These are phyloP conservation scores for Corella eumyota DNA, from an alignment of 23 tunicate genomes.

Conservation along the genomic window DNA sequence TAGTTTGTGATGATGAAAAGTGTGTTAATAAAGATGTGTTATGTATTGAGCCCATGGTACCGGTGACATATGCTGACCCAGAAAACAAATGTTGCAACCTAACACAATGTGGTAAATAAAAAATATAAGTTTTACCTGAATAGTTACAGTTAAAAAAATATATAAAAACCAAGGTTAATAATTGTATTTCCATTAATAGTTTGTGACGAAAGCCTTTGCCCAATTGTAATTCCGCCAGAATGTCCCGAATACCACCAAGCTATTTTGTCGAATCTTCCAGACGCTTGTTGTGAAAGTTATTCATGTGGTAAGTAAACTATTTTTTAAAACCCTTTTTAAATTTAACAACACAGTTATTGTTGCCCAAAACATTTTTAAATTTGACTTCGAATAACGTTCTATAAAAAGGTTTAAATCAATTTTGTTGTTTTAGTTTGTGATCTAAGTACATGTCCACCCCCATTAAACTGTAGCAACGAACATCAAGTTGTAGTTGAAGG, in stretches of 20 bases:
- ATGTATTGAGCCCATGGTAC: background rate
- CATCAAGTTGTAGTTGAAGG: conserved; percentile 4
- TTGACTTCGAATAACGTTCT: too few relatives aligned
- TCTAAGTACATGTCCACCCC: background rate
- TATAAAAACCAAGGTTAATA: too few relatives aligned
- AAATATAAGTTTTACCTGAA: background rate
- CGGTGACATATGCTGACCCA: background rate
- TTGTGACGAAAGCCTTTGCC: background rate
- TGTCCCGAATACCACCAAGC: background rate
- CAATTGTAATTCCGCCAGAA: background rate
- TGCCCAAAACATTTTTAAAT: too few relatives aligned
- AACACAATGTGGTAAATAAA: background rate
- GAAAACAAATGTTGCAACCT: background rate
- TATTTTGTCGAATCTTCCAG: background rate
- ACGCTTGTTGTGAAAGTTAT: conserved; percentile 2
- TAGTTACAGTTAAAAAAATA: too few relatives aligned
- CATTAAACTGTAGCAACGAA: background rate
- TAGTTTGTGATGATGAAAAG: background rate
- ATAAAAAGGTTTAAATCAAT: too few relatives aligned
- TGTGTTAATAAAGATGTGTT: background rate
- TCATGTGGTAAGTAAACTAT: too few relatives aligned
- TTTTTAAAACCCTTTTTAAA: too few relatives aligned
- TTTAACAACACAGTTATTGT: too few relatives aligned
- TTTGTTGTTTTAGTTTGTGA: conserved; percentile 1
- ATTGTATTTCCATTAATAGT: too few relatives aligned